phyloP scores from a whole-genome alignment of 2,797 vertebrate species.

The Alosa sapidissima region DNA sequence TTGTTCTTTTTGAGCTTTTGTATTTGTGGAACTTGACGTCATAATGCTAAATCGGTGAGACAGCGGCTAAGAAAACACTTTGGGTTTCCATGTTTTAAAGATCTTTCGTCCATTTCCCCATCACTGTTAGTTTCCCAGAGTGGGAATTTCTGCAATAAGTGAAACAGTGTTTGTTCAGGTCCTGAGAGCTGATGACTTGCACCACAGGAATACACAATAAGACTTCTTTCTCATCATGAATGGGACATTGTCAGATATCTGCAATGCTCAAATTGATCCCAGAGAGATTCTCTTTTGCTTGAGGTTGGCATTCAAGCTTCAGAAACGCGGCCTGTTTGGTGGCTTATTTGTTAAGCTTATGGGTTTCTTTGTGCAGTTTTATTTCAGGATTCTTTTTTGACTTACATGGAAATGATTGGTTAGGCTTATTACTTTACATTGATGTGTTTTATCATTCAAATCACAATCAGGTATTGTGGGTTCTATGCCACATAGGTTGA shows the following conservation, averaged over 20 bases:
- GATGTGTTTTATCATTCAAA: too few relatives aligned
- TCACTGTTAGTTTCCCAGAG: not conserved
- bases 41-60: not conserved
- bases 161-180: conserved; percentile 44
- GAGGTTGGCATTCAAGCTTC: not conserved
- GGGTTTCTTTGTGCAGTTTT: not conserved
- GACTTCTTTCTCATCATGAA: conserved; percentile 56
- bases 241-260: conserved; percentile 54
- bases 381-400: not conserved
- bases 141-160: conserved; percentile 15
- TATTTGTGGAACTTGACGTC: not conserved
- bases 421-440: too few relatives aligned
- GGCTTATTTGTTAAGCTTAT: not conserved
- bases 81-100: not conserved
- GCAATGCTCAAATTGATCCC: not conserved
- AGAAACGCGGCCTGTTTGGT: not conserved
- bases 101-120: not conserved
- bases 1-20: not conserved
- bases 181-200: conserved; percentile 41
- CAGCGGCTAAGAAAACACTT: not conserved
- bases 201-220: conserved; percentile 63
- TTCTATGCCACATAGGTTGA: not conserved
- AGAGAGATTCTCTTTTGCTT: not conserved
- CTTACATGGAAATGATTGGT: not conserved
- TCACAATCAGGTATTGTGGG: too few relatives aligned